Base-by-base conservation (phyloP, 2,888 invertebrate genomes). In the Boloria selene region DNA sequence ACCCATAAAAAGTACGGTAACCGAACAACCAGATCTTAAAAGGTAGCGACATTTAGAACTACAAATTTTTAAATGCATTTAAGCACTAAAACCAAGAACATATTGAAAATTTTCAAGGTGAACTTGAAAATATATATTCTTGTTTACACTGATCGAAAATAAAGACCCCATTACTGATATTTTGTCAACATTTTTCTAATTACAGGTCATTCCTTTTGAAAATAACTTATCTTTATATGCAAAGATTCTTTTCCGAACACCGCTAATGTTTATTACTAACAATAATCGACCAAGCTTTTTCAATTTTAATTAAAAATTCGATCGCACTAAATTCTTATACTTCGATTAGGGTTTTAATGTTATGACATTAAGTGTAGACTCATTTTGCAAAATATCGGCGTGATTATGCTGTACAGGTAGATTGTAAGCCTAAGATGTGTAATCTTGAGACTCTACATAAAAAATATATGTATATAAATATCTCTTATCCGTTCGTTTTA, bases 291-390 rank as follows among this genome's bases (percentile, higher is more conserved):
- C 47, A 17, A 60, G 13, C 54, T 52, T 59, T 62, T 67, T 51
- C 64, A 63, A 63, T 61, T 70, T 70, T 61, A 72, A 73, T 72
- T 72, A 73, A 72, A 68, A 67, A 68, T 64, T 58, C 61, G 17
- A 58, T 61, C 62, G 45, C 58, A 61, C 58, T 61, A 63, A 50
- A 50, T 50, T 50, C 54, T 53, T 56, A 18, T 45, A 14, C 22
- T 16, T 61, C 56, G 61, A 50, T 63, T 63, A 54, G 31, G 54
- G 31, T 52, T 49, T 54, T 67, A 59, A 67, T 59, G 53, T 59
- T 49, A 53, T 7, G 42, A 58, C 50, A 51, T 67, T 49, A 44
- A 26, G 31, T 26, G 44, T 22, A 45, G 44, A 45, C 44, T 47
- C 47, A 16, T 53, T 45, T 47, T 49, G 17, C 14, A 42, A 14